phyloP scores from a whole-genome alignment of 1,140 invertebrate genomes.

The Tetranychus cinnabarinus region DNA sequence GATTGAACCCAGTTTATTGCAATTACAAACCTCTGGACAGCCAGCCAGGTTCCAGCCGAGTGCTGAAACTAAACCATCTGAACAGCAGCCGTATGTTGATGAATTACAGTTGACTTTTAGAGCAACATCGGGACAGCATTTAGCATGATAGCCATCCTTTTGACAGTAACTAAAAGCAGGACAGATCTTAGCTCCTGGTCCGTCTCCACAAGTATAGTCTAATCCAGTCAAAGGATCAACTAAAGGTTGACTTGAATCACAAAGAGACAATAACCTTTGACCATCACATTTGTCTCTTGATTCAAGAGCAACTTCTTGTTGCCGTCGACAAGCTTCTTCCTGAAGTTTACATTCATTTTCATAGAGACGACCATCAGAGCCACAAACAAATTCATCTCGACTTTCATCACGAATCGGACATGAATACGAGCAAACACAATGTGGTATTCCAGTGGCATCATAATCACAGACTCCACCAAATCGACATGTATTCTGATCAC shows the following conservation, averaged over 20 bases:
- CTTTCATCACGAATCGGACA: conserved; percentile 2
- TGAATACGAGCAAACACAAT: conserved; percentile 10
- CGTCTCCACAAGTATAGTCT: conserved; percentile 60
- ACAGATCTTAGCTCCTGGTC: conserved; percentile 45
- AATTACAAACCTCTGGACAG: conserved; percentile 31
- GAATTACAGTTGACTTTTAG: conserved; percentile 9
- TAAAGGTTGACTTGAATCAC: conserved; percentile 53
- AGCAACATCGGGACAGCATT: conserved; percentile 45
- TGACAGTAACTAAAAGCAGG: conserved; percentile 59
- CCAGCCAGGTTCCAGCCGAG: conserved; percentile 48
- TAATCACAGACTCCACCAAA: conserved; percentile 14
- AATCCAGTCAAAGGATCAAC: conserved; percentile 37
- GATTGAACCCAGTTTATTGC: not conserved
- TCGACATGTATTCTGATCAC: conserved; percentile 10
- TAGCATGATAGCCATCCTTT: conserved; percentile 46
- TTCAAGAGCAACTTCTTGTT: conserved; percentile 36
- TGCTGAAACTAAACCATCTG: conserved; percentile 55
- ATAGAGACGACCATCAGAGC: conserved; percentile 53
- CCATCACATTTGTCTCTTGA: conserved; percentile 51
- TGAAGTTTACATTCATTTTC: conserved; percentile 55
- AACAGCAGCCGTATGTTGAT: conserved; percentile 36
- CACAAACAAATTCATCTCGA: conserved; percentile 8
- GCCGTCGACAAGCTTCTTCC: conserved; percentile 55
- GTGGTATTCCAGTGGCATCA: conserved; percentile 3
- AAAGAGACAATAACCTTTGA: conserved; percentile 31